Conservation (phyloP, 2,888 invertebrate genomes). For the Oxyscelio sp. region DNA sequence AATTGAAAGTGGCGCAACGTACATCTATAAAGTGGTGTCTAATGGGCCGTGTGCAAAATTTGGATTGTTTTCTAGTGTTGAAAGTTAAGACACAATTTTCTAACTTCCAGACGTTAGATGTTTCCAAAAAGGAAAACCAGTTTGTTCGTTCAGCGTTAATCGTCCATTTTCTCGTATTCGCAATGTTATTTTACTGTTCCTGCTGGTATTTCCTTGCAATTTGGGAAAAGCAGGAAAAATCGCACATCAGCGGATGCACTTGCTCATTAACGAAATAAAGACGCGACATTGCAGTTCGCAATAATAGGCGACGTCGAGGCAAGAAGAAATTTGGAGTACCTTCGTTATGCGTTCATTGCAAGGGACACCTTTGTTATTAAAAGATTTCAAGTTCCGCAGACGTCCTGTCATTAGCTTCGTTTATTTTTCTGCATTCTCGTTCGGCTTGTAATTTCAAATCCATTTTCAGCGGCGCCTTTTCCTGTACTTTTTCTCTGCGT, state of each 20-base stretch:
- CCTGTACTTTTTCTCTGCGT: conserved; percentile 47
- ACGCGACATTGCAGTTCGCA: conserved; percentile 32
- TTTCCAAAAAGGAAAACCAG: too few species aligned
- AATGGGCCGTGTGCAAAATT: too few species aligned
- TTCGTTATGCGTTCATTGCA: conserved; percentile 76
- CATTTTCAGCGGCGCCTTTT: conserved; percentile 38
- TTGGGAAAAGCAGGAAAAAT: background rate
- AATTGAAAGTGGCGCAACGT: background rate
- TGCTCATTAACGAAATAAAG: conserved; percentile 49
- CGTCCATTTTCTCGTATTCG: background rate
- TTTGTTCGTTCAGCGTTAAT: too few species aligned
- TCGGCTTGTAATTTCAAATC: conserved; percentile 68
- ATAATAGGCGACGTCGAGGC: conserved; percentile 40
- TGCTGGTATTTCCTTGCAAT: background rate
- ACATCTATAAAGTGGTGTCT: too few species aligned
- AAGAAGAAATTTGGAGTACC: conserved; percentile 57
- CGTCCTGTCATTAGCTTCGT: conserved; percentile 84
- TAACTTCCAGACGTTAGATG: too few species aligned
- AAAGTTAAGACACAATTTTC: too few species aligned
- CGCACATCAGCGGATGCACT: background rate
- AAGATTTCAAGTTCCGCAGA: conserved; percentile 72
- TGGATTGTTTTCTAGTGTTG: too few species aligned
- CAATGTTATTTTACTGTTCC: background rate
- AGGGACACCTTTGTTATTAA: conserved; percentile 78
- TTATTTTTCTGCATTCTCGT: conserved; percentile 73